Base-by-base conservation (phyloP, 23 tunicate species). In the Oikopleura vanhoeffeni region DNA sequence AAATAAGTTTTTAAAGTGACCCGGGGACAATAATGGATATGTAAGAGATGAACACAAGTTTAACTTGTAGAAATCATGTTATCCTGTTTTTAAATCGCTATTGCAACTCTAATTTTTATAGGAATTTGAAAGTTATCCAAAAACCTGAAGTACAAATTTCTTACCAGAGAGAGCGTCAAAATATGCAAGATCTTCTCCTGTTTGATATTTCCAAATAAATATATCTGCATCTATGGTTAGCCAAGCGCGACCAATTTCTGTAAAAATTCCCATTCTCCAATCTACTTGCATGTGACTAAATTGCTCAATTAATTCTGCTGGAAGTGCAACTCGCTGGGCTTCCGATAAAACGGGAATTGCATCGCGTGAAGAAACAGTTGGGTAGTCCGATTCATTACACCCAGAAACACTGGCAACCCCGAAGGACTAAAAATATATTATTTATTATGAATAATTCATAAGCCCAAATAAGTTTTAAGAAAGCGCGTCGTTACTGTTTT, bases 201-300 rank as follows among this genome's bases (percentile, higher is more conserved):
- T 89, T 3, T 76, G 84, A 85, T 93, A 93, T 40, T 91, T 77
- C 98, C 98, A 93, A 0, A 93, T 89, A 90, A 93, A 93, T 3
- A 93, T 93, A 85, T 93, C 98, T 40, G 98, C 90, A 85, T 93
- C 98, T 40, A 93, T 91, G 0, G 98, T 93, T 35, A 93, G 87
- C 98, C 98, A 93, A 32, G 98, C 98, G 39, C 98, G 60, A 27
- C 88, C 87, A n/a, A 93, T 93, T 83, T 88, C 88, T 1, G 98
- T 90, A 83, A 92, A 92, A 4, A 92, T 58, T 39, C 97, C 97
- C 76, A 92, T 86, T 39, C 87, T 83, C 76, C 97, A 92, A 76
- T 92, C 89, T 57, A 91, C 85, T 57, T 92, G 97, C 97, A 92
- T 92, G 83, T 92, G 98, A 38, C 87, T 89, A 90, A 93, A 93